Evolutionary conservation across 2,888 invertebrate species (phyloP), one percentile per base, ranked within the genome.

Genomic region (Plebejus argus): DNA sequence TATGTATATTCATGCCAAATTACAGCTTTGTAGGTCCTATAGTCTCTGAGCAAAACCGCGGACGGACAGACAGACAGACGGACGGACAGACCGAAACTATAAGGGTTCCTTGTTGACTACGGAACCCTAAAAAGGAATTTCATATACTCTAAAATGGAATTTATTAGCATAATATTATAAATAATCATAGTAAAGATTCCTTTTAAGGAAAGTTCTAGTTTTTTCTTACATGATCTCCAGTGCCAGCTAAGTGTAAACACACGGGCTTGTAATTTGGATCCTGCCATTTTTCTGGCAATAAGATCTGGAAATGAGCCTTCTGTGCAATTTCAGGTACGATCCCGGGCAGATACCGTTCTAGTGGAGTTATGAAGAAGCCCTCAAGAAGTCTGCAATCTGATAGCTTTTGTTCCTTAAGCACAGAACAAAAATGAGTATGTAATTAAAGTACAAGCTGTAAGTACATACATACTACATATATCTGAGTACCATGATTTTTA

Each of bases 241-340:
- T 99, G 49, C 99, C 99, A 45, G 99, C 99, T 82, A 99, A 95
- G 87, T 99, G 99, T 81, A 99, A 95, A 88, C 99, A 99, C 58
- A 99, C 95, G 3, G 98, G 98, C 86, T 97, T 97, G 83, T 95
- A 95, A 23, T 94, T 91, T 81, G 95, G 93, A 78, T 95, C 91
- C 0, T 95, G 95, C 98, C 99, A 99, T 83, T 96, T 95, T 45
- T 95, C 92, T 0, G 99, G 99, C 81, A 99, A 86, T 56, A 99
- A 86, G 79, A 97, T 95, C 83, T 94, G 94, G 89, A 98, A 99
- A 91, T 97, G 96, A 0, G 98, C 98, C 81, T 96, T 96, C 86
- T 97, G 96, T 0, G 97, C 96, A 84, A 97, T 97, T 83, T 96
- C 95, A 0, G 98, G 98, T 82, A 99, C 97, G 80, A 99, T 96